These are phyloP conservation scores for Orientallactaga bullata DNA, from an alignment of 2,113 vertebrate species.

Conservation along the genomic window DNA sequence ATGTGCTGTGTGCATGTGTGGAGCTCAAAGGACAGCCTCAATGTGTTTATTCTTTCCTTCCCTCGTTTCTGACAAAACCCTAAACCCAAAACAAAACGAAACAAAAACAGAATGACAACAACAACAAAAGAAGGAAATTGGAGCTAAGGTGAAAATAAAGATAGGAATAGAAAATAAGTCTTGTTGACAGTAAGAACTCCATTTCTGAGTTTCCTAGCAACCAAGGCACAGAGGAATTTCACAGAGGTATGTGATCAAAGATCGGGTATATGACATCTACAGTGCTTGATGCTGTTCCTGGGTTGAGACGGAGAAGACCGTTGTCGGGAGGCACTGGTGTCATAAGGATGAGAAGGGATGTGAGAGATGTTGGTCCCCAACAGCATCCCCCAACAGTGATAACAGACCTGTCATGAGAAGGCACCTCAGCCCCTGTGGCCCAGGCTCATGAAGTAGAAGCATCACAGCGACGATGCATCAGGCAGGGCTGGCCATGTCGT, in stretches of 20 bases:
- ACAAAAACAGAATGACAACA: too few species aligned
- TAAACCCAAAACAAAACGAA: too few species aligned
- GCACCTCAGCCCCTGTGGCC: not conserved
- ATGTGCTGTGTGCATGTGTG: too few species aligned
- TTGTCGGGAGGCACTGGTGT: not conserved
- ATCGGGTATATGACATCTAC: not conserved
- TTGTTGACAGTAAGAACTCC: not conserved
- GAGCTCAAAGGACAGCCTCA: too few species aligned
- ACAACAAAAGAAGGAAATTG: not conserved
- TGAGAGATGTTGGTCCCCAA: not conserved
- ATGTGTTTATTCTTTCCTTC: too few species aligned
- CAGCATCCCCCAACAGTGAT: not conserved
- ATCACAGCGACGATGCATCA: too few species aligned
- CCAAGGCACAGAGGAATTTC: not conserved
- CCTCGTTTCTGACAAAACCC: too few species aligned
- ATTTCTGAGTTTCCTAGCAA: not conserved
- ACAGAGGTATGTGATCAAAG: not conserved
- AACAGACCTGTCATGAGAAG: not conserved
- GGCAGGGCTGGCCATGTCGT: too few species aligned
- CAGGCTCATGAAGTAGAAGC: not conserved
- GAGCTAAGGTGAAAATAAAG: not conserved
- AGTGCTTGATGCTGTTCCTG: not conserved
- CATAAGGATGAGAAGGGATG: not conserved
- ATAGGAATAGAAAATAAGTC: not conserved
- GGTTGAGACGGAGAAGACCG: not conserved